Evolutionary conservation across 2,113 vertebrate genomes (phyloP), one percentile per base, ranked within the genome.

Genomic region (Upupa epops): DNA sequence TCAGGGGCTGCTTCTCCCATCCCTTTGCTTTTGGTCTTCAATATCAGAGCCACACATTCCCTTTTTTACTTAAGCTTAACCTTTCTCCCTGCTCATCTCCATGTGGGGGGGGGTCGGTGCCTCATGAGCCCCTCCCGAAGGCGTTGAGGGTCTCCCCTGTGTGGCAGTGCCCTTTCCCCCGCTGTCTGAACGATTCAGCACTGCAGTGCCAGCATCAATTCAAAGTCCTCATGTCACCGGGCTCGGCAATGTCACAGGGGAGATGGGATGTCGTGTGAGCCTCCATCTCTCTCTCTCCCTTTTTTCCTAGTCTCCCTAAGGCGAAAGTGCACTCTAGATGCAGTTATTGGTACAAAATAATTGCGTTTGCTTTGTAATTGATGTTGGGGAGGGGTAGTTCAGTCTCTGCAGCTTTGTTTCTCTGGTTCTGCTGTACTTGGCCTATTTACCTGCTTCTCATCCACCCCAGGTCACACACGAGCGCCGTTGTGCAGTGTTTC

Each of bases 311-410:
- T 24, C 48, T 91, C 92, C 93, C 88, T 83, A 42, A 88, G 95
- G 91, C 92, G 61, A 48, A 81, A 94, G 63, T 75, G 86, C 86
- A 78, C 89, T 95, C 80, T 45, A 8, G 52, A 65, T 61, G 69
- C 77, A 64, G 72, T 75, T 91, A 71, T 49, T 64, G 45, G 28
- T 69, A 88, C 17, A 40, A 68, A 93, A 86, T 91, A 94, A 95
- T 93, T 95, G 82, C 52, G 29, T 94, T 94, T 91, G 45, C 83
- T 61, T 63, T 77, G 64, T 93, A 90, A 94, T 94, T 86, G 94
- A 24, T 56, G 76, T 51, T 52, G 45, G 34, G 85, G 60, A 94
- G 28, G 28, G 54, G 40, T 49, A 58, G 51, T 81, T 71, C 10
- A 1, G 60, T 64, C 80, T 61, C 55, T 59, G 56, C n/a, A 19